Base-by-base conservation (phyloP, 2,888 invertebrate species). In the Theretra japonica region DNA sequence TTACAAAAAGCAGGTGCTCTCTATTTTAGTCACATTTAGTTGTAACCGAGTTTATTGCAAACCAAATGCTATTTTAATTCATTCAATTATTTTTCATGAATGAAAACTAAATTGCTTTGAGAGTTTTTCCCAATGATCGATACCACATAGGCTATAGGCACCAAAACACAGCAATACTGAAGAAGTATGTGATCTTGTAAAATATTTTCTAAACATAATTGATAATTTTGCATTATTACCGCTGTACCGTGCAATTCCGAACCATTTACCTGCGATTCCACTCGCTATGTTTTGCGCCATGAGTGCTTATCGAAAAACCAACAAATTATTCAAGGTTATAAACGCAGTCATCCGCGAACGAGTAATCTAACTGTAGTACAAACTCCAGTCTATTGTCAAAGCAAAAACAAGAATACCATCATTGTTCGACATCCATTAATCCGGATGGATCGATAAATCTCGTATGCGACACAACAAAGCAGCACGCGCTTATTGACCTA, bases 401-500 rank as follows among this genome's bases (percentile, higher is more conserved):
- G 65, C 41, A 65, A 65, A 65, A 65, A 65, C 65, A 65, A 65
- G 15, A 23, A 71, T 65, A 33, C 53, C 56, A 65, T 50, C 62
- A 70, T 73, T 80, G 75, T 80, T 80, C 77, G 78, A 79, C 77
- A 73, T 79, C 78, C 78, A 85, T 84, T 80, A 79, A 79, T 76
- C 80, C 74, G 71, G 50, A 78, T 75, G 78, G 75, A 80, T 82
- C 77, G 72, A 80, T 77, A 77, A 79, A 80, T 82, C 78, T 77
- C 80, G 80, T 79, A 76, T 73, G 73, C 75, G 78, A 78, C 81
- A 81, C 81, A 82, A 86, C 81, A 83, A 81, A 81, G 80, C 80
- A 57, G 70, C 84, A 77, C 83, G 84, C 83, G 85, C 87, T 79
- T 80, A 84, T 76, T 88, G 89, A 89, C 91, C 90, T 88, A 91